phyloP scores from a whole-genome alignment of 1,140 invertebrate genomes.

The Argopecten irradians region DNA sequence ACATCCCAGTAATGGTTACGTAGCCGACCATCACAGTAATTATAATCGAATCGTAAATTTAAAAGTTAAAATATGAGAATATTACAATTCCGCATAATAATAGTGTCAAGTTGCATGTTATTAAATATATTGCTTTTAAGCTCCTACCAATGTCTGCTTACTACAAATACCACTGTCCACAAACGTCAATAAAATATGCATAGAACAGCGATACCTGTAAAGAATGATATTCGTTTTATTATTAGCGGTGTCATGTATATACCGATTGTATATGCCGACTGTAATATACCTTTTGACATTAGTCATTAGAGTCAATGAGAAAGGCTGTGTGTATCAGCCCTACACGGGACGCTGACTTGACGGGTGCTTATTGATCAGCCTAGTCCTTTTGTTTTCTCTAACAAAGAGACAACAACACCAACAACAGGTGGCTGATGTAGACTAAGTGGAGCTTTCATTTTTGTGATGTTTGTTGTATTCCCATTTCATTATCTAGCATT shows the following conservation, averaged over 20 bases:
- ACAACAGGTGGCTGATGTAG: conserved; percentile 7
- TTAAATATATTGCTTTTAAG: too few relatives aligned
- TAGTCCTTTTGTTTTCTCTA: background rate
- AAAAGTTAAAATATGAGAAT: too few relatives aligned
- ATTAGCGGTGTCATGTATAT: background rate
- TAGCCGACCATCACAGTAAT: too few relatives aligned
- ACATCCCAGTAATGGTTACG: too few relatives aligned
- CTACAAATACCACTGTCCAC: too few relatives aligned
- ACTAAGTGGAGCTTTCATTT: background rate
- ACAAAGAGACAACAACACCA: background rate
- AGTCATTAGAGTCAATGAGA: background rate
- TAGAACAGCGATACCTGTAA: background rate
- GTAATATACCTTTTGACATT: conserved; percentile 3
- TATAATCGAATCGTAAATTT: too few relatives aligned
- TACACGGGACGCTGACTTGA: background rate
- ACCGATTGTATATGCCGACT: background rate
- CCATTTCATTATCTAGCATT: background rate
- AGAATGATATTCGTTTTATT: background rate
- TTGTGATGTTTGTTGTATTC: background rate
- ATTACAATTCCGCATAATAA: too few relatives aligned
- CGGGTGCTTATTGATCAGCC: conserved; percentile 3
- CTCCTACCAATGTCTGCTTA: too few relatives aligned
- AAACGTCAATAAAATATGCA: background rate
- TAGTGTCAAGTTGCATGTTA: too few relatives aligned
- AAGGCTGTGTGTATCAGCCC: background rate